A percentile compares a stretch with the other conserved stretches of the same genome.
Conservation (phyloP, 1,140 invertebrate species). For the Stenopsyche tienmushanensis region DNA sequence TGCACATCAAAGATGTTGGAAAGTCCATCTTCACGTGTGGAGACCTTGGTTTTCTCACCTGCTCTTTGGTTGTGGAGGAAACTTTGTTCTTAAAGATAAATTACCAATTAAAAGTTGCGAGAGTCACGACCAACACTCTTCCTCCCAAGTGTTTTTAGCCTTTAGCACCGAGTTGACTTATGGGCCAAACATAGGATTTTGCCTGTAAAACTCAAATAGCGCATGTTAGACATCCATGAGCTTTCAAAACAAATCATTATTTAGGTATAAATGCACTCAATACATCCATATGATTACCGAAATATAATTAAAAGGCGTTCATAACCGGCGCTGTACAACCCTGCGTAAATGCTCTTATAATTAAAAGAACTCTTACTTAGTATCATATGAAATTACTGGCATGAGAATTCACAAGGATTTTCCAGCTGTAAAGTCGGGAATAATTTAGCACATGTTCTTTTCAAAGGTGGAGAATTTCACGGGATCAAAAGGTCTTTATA, state of each 20-base stretch:
- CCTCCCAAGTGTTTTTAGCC: neutral
- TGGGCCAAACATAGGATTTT: neutral
- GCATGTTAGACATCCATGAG: too few relatives aligned
- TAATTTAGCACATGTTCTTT: neutral
- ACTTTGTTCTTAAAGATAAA: conserved; percentile 27
- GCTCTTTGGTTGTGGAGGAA: conserved; percentile 1
- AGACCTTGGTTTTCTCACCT: conserved; percentile 5
- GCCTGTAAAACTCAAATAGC: too few relatives aligned
- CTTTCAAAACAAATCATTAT: too few relatives aligned
- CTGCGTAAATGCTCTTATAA: too few relatives aligned
- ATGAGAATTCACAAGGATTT: neutral
- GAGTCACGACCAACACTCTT: neutral
- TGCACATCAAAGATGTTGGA: too few relatives aligned
- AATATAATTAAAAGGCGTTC: too few relatives aligned
- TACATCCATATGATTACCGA: neutral
- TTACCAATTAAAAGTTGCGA: conserved; percentile 35
- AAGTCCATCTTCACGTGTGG: neutral
- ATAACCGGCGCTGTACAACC: too few relatives aligned
- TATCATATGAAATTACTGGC: neutral
- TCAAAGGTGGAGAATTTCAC: neutral
- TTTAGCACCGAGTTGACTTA: neutral
- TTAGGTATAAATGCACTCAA: too few relatives aligned
- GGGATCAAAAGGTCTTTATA: neutral
- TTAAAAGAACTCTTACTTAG: too few relatives aligned
- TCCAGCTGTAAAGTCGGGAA: neutral